phyloP scores from a whole-genome alignment of 2,888 invertebrate species.

The Yponomeuta cagnagella region DNA sequence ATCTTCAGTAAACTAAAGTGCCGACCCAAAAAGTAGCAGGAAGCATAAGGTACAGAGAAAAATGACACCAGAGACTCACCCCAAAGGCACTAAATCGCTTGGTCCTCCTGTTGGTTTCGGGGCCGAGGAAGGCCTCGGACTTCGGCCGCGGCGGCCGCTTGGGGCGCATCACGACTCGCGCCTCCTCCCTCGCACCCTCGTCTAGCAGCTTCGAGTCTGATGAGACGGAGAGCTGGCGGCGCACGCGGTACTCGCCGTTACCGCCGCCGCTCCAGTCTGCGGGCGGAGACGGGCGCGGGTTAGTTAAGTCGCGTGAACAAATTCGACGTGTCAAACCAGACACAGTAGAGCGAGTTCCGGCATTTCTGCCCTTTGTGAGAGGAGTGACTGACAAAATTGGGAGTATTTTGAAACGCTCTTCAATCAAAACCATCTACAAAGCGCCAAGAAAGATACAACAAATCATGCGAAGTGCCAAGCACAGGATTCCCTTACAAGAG shows the following conservation, averaged over 20 bases:
- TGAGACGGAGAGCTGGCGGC: slow-evolving; percentile 92
- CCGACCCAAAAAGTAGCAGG: no score
- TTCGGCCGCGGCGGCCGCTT: slow-evolving; percentile 96
- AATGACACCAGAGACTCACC: slow-evolving; percentile 75
- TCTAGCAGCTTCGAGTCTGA: slow-evolving; percentile 94
- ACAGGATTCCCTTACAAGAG: no score
- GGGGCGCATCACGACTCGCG: slow-evolving; percentile 90
- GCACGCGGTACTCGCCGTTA: slow-evolving; percentile 87
- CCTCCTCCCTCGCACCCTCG: slow-evolving; percentile 92
- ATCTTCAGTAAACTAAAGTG: no score
- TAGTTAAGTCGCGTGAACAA: neutral
- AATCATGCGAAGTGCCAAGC: no score
- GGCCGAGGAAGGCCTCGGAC: slow-evolving; percentile 94
- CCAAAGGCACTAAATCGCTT: slow-evolving; percentile 98
- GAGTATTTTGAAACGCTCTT: no score
- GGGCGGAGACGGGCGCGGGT: neutral
- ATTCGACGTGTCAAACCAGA: neutral
- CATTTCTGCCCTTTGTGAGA: no score
- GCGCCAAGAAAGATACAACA: no score
- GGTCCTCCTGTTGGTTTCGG: slow-evolving; percentile 85
- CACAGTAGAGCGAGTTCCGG: no score
- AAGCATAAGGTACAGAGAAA: no score
- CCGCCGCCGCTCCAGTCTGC: slow-evolving; percentile 40
- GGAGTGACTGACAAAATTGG: no score
- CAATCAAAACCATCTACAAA: no score